Evolutionary conservation across 92 coral and sea anemone species (phyloP), one percentile per base, ranked within the genome.

Genomic region (Heliopora coerulea): DNA sequence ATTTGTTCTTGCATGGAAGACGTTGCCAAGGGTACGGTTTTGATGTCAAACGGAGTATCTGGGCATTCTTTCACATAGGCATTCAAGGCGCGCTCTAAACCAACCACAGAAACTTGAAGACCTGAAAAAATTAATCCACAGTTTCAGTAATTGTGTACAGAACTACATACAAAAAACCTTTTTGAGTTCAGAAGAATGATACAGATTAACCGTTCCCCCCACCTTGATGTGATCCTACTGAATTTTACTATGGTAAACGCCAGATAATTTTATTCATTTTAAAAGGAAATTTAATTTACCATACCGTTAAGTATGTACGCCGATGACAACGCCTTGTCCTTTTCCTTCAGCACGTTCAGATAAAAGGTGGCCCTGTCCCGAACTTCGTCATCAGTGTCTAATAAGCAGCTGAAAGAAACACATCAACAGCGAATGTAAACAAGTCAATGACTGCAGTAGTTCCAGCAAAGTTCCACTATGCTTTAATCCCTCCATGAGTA

Each of bases 1-100:
- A 93, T 96, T 66, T 93, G 98, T 80, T 93, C 98, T 74, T 93
- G 96, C 98, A 93, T 93, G 30, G 98, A 91, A 6, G 95, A 84
- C 83, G 96, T 93, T 44, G 98, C 98, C 80, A 93, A 82, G 63
- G 98, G 98, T 15, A 93, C 98, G 20, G 98, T 90, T 88, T 93
- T 93, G 82, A 93, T 90, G 60, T 93, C 95, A 74, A 93, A 93
- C 35, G 98, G 98, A 0, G 87, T 89, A 17, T 83, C 74, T 72
- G 91, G 98, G 41, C 88, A 58, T 54, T 93, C 98, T 52, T 86
- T 90, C 52, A 93, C 96, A 66, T 93, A 93, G 15, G 98, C 98
- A 84, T 93, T 85, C 74, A 93, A 82, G 11, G 98, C 98, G 59
- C 97, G 78, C 84, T 93, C 98, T 65, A 93, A 80, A 8, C 98